phyloP scores from a whole-genome alignment of 2,113 vertebrate species.

The Suricata suricatta region DNA sequence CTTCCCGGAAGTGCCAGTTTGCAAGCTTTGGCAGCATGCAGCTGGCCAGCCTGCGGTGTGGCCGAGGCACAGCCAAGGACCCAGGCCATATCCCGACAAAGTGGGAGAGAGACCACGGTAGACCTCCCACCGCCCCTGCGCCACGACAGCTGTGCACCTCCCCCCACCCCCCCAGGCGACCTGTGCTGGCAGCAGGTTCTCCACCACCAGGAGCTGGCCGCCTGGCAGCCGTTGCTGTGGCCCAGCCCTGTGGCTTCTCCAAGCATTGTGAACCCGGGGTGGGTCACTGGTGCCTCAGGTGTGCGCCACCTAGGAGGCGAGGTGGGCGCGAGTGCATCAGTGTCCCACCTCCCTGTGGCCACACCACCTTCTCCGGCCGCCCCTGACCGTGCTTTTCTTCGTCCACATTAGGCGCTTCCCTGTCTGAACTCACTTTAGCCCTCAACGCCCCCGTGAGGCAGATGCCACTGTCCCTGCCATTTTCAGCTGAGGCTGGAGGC shows the following conservation, averaged over 20 bases:
- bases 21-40: neutral
- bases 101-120: too few relatives aligned
- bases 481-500: neutral
- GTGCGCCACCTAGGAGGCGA: neutral
- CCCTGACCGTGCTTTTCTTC: neutral
- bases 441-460: neutral
- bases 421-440: rapidly evolving
- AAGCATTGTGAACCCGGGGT: neutral
- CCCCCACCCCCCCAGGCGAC: rapidly evolving
- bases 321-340: rapidly evolving
- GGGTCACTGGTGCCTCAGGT: neutral
- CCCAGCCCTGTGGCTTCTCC: neutral
- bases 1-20: neutral
- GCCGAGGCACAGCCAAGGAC: rapidly evolving
- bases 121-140: rapidly evolving
- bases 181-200: neutral
- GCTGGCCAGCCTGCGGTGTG: neutral
- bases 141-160: rapidly evolving
- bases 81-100: neutral
- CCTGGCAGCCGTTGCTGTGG: neutral
- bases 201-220: rapidly evolving
- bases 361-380: neutral
- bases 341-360: rapidly evolving
- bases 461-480: rapidly evolving
- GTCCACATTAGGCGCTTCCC: rapidly evolving